Evolutionary conservation across 1,140 invertebrate genomes (phyloP).

Genomic region (Elymnias hypermnestra): DNA sequence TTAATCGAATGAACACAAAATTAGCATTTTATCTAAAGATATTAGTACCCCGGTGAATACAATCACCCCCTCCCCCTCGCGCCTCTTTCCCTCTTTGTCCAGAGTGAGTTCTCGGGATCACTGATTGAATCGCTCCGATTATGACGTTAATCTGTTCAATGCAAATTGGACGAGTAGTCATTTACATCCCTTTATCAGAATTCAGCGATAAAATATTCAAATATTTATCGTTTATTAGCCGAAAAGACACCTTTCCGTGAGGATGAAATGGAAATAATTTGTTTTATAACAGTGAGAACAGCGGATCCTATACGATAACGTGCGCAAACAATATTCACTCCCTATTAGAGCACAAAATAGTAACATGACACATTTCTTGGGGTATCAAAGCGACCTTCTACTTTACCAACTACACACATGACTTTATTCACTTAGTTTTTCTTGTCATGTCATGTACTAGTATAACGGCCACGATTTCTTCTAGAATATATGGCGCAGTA

Average conservation of each 20-base stretch:
- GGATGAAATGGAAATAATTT: slow-evolving; percentile 14
- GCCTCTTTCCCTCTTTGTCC: slow-evolving; percentile 34
- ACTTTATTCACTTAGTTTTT: no score
- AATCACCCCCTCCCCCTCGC: slow-evolving; percentile 18
- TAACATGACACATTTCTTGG: no score
- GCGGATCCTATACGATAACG: not conserved
- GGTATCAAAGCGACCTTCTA: no score
- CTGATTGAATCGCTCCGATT: slow-evolving; percentile 73
- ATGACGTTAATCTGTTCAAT: slow-evolving; percentile 75
- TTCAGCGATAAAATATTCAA: slow-evolving; percentile 68
- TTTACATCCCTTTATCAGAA: slow-evolving; percentile 72
- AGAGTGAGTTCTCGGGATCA: slow-evolving; percentile 53
- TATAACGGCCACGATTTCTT: no score
- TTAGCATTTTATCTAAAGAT: slow-evolving; percentile 73
- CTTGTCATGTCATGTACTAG: no score
- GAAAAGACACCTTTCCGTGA: slow-evolving; percentile 29
- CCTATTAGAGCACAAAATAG: not conserved
- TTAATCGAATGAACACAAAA: slow-evolving; percentile 74
- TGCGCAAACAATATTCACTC: not conserved
- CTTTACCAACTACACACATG: no score
- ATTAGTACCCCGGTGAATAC: slow-evolving; percentile 59
- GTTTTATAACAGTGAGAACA: slow-evolving; percentile 5
- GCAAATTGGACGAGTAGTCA: slow-evolving; percentile 73
- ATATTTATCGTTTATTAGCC: slow-evolving; percentile 60
- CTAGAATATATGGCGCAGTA: no score